phyloP scores from a whole-genome alignment of 2,797 vertebrate species.

The Gallinago nigripennis region DNA sequence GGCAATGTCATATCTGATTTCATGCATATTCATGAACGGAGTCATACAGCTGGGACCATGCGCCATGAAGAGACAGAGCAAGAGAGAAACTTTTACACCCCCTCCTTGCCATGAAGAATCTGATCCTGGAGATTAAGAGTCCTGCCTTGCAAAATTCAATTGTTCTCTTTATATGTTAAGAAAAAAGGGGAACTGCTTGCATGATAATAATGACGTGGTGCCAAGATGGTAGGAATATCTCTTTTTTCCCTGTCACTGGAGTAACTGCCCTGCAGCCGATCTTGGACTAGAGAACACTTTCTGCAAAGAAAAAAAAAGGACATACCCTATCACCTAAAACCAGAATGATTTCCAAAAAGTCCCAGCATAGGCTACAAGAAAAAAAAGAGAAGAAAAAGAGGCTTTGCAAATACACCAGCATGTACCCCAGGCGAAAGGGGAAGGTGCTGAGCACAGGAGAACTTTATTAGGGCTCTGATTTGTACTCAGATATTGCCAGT shows the following conservation, averaged over 20 bases:
- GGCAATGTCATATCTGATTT: conserved; percentile 87
- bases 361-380: background rate
- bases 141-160: conserved; percentile 69
- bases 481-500: background rate
- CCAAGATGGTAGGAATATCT: background rate
- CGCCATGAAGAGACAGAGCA: conserved; percentile 68
- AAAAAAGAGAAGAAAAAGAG: background rate
- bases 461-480: background rate
- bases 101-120: conserved; percentile 75
- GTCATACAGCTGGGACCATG: conserved; percentile 88
- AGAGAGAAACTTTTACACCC: conserved; percentile 68
- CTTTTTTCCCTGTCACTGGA: background rate
- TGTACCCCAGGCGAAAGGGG: background rate
- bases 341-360: background rate
- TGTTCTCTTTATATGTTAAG: conserved; percentile 58
- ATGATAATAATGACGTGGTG: conserved; percentile 24
- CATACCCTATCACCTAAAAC: background rate
- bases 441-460: background rate
- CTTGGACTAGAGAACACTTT: background rate
- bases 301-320: background rate
- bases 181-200: conserved; percentile 22
- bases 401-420: background rate
- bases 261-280: background rate
- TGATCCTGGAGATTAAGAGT: conserved; percentile 69
- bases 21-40: conserved; percentile 94